These are phyloP conservation scores for Piprites chloris DNA, from an alignment of 2,113 vertebrate species.

Conservation along the genomic window DNA sequence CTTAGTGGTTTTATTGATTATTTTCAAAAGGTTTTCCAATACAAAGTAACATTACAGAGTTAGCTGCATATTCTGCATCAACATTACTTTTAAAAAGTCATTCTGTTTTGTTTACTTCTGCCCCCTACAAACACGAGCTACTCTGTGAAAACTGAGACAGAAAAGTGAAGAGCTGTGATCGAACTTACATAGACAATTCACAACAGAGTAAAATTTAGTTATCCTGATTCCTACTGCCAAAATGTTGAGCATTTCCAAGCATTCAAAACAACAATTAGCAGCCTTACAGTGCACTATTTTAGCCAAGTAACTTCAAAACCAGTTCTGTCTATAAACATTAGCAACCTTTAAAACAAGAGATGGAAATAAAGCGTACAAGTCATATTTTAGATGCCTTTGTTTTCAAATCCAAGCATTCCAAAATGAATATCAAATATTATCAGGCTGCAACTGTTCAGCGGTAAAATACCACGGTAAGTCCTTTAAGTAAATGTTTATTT, in stretches of 20 bases:
- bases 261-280: not conserved
- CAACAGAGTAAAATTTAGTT: not conserved
- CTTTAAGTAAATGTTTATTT: not conserved
- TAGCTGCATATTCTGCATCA: not conserved
- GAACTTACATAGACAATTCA: not conserved
- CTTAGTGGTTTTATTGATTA: not conserved
- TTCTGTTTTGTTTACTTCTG: not conserved
- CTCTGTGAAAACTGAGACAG: not conserved
- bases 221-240: not conserved
- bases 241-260: not conserved
- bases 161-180: not conserved
- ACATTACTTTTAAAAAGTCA: not conserved
- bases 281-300: not conserved
- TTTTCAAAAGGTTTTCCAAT: not conserved
- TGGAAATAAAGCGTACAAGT: not conserved
- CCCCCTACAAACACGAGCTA: not conserved
- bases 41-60: not conserved
- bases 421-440: conserved; percentile 11
- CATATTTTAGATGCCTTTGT: not conserved
- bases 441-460: not conserved
- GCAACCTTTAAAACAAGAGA: not conserved
- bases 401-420: conserved; percentile 20
- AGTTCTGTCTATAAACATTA: not conserved
- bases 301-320: not conserved
- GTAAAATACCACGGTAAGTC: conserved; percentile 7